Percentiles rank a stretch among this genome's conserved stretches.
Conservation (phyloP, 2,113 vertebrate species). For the Nothocercus julius region DNA sequence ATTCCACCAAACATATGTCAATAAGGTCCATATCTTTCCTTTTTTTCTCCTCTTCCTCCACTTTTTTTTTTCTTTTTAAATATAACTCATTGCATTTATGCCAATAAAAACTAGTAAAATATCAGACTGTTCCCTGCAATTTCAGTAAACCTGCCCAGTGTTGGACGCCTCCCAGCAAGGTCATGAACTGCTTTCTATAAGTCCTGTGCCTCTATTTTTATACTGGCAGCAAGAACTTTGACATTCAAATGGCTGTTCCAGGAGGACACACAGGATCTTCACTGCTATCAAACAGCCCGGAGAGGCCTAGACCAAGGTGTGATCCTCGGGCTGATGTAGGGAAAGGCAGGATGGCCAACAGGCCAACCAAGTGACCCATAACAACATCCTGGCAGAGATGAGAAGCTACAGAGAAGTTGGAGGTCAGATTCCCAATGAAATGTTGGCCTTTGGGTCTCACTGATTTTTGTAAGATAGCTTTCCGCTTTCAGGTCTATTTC, state of each 20-base stretch:
- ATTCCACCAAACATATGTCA: not conserved
- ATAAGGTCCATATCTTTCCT: not conserved
- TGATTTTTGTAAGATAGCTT: not conserved
- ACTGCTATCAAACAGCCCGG: not conserved
- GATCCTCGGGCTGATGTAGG: not conserved
- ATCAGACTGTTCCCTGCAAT: slow-evolving; percentile 17
- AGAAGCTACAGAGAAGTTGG: not conserved
- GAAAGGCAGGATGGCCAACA: not conserved
- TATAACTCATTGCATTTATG: not conserved
- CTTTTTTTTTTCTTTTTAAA: not conserved
- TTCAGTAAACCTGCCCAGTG: slow-evolving; percentile 3
- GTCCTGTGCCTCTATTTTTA: slow-evolving; percentile 16
- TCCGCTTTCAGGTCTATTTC: not conserved
- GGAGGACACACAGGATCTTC: not conserved
- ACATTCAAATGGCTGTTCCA: not conserved
- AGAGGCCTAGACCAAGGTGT: not conserved
- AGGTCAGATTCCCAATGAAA: not conserved
- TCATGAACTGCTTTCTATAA: slow-evolving; percentile 6
- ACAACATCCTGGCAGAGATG: not conserved
- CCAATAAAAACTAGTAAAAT: slow-evolving; percentile 30
- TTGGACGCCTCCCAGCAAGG: slow-evolving; percentile 37
- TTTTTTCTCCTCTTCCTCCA: not conserved
- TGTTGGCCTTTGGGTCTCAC: not conserved
- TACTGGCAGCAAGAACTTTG: not conserved
- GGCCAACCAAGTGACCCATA: not conserved